Percentiles rank a stretch among this genome's conserved stretches.
These are phyloP conservation scores for Buceros bicornis DNA, from an alignment of 2,797 vertebrate genomes.

Conservation along the genomic window DNA sequence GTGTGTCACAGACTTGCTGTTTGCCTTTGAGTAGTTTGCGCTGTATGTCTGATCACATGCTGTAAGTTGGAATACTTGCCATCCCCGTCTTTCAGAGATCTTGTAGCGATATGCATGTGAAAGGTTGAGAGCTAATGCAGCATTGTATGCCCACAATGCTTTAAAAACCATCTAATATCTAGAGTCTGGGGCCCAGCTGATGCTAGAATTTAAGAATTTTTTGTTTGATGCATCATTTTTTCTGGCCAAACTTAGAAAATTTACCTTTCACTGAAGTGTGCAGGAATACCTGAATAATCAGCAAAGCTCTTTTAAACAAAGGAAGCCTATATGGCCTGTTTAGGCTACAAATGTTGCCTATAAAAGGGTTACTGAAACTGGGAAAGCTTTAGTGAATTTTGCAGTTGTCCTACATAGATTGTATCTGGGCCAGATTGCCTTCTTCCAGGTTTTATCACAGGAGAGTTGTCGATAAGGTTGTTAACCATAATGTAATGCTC, in stretches of 20 bases:
- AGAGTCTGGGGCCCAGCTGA: background rate
- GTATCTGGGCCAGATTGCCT: background rate
- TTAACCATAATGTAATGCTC: background rate
- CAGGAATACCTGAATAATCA: background rate
- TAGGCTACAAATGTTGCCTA: background rate
- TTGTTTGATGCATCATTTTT: background rate
- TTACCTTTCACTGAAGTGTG: background rate
- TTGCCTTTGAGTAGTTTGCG: background rate
- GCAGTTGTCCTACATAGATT: background rate
- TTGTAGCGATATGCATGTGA: background rate
- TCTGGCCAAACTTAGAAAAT: background rate
- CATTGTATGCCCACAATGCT: background rate
- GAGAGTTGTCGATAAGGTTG: background rate
- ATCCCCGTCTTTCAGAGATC: background rate
- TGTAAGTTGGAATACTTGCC: background rate
- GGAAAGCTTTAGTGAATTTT: background rate
- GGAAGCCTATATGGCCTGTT: background rate
- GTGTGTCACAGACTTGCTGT: background rate
- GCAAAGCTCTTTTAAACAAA: background rate
- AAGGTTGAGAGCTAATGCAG: background rate
- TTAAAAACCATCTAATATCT: background rate
- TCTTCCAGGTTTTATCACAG: background rate
- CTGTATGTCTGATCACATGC: background rate
- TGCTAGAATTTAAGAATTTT: background rate
- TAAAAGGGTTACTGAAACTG: background rate